Evolutionary conservation across 1,140 invertebrate species (phyloP).

Genomic region (Pollicipes pollicipes): DNA sequence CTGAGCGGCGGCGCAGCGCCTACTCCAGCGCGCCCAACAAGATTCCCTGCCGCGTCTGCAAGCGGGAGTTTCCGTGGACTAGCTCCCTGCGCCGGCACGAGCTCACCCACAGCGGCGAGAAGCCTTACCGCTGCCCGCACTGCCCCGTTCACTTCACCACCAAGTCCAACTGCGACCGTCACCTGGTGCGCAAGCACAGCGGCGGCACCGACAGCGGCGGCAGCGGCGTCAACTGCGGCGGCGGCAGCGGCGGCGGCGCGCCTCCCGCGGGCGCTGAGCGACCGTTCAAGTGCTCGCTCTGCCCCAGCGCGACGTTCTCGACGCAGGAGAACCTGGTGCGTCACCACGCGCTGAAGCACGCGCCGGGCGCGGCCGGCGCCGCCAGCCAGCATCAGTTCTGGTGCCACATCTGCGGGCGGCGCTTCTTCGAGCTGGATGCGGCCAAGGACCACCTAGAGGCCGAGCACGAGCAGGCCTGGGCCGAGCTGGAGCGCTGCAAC

Average conservation of each 20-base stretch:
- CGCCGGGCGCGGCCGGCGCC: slow-evolving; percentile 19
- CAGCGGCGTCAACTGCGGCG: too few species aligned
- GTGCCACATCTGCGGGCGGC: slow-evolving; percentile 77
- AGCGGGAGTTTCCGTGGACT: slow-evolving; percentile 85
- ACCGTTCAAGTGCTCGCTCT: slow-evolving; percentile 64
- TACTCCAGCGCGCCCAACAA: slow-evolving; percentile 86
- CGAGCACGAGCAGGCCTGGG: background rate
- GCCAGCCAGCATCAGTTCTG: slow-evolving; percentile 46
- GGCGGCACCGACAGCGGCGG: slow-evolving; percentile 23
- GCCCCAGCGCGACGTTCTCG: slow-evolving; percentile 68
- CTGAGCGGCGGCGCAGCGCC: slow-evolving; percentile 58
- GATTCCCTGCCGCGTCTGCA: slow-evolving; percentile 71
- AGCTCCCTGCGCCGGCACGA: slow-evolving; percentile 81
- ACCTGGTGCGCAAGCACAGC: slow-evolving; percentile 72
- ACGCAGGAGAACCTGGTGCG: slow-evolving; percentile 59
- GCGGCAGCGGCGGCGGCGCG: background rate
- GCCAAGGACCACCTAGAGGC: background rate
- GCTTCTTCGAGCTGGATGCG: slow-evolving; percentile 48
- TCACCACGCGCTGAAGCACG: slow-evolving; percentile 51
- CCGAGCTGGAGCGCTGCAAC: background rate
- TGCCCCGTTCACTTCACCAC: slow-evolving; percentile 87
- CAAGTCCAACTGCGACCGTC: slow-evolving; percentile 90
- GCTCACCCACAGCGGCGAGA: slow-evolving; percentile 84
- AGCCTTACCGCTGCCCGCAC: slow-evolving; percentile 82
- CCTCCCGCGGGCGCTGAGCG: slow-evolving; percentile 42